Percentiles rank a stretch among this genome's conserved stretches.
These are phyloP conservation scores for Rhagoletis zephyria DNA, from an alignment of 1,140 invertebrate species.

Conservation along the genomic window DNA sequence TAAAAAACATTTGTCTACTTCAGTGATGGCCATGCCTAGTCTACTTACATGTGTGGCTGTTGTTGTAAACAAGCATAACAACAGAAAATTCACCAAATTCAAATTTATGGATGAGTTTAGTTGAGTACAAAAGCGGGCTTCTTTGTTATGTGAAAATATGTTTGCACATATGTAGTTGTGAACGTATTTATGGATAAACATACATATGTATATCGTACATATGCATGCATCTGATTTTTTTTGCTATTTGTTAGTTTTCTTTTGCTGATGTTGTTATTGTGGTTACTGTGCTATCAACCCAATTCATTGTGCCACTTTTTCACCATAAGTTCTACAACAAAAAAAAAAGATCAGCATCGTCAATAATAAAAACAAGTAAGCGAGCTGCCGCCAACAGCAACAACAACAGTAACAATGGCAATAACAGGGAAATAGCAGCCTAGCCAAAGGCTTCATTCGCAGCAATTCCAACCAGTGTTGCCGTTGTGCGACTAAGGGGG, in stretches of 20 bases:
- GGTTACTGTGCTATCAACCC: constrained; percentile 29
- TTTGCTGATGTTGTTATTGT: not conserved
- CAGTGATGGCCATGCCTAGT: not conserved
- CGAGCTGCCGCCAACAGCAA: too few relatives aligned
- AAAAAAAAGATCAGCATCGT: not conserved
- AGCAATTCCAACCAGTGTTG: not conserved
- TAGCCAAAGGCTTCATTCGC: not conserved
- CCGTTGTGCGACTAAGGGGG: too few relatives aligned
- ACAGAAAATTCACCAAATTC: not conserved
- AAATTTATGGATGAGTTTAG: not conserved
- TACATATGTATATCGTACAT: too few relatives aligned
- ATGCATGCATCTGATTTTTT: too few relatives aligned
- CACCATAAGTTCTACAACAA: not conserved
- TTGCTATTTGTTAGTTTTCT: not conserved
- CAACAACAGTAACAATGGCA: not conserved
- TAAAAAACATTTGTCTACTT: not conserved
- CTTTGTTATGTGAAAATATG: not conserved
- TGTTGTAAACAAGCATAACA: not conserved
- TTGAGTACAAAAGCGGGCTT: too few relatives aligned
- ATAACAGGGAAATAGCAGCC: not conserved
- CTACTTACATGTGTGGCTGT: too few relatives aligned
- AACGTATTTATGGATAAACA: too few relatives aligned
- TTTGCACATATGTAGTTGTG: not conserved
- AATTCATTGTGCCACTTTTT: constrained; percentile 42
- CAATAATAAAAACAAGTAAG: not conserved